Percentiles rank a stretch among this genome's conserved stretches.
Evolutionary conservation across 37 sponge, comb jelly and placozoan species (phyloP).

Genomic region (Chondrosia reniformis): DNA sequence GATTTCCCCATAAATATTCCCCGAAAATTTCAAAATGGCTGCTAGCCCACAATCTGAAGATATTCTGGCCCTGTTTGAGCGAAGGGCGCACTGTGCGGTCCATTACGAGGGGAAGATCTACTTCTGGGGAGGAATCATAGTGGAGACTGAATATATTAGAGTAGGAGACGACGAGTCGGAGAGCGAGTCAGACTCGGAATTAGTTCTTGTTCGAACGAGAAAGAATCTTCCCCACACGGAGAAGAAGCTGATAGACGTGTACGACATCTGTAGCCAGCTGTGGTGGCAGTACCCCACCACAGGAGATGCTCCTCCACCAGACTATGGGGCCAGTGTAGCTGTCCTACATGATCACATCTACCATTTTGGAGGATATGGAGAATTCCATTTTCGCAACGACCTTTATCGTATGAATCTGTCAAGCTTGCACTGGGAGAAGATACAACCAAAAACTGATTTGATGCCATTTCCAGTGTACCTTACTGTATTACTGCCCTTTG

Average conservation of each 20-base stretch:
- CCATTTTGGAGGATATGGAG: conserved; percentile 2
- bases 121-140: conserved; percentile 19
- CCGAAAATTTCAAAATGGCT: too few species aligned
- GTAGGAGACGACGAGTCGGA: background rate
- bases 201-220: background rate
- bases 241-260: conserved; percentile 20
- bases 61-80: conserved; percentile 1
- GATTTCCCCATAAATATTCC: too few species aligned
- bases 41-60: background rate
- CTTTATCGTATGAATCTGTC: conserved; percentile 1
- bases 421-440: conserved; percentile 16
- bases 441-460: background rate
- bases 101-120: background rate
- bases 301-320: conserved; percentile 7
- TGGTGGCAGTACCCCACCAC: conserved; percentile 9
- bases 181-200: background rate
- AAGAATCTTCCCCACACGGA: conserved; percentile 11
- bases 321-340: conserved; percentile 13
- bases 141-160: conserved; percentile 3
- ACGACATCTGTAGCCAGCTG: conserved; percentile 12
- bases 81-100: conserved; percentile 15
- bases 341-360: background rate
- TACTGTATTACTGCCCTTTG: background rate
- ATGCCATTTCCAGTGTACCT: background rate
- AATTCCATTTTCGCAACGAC: conserved; percentile 7